phyloP scores from a whole-genome alignment of 1,140 invertebrate species.

The Cylas formicarius region DNA sequence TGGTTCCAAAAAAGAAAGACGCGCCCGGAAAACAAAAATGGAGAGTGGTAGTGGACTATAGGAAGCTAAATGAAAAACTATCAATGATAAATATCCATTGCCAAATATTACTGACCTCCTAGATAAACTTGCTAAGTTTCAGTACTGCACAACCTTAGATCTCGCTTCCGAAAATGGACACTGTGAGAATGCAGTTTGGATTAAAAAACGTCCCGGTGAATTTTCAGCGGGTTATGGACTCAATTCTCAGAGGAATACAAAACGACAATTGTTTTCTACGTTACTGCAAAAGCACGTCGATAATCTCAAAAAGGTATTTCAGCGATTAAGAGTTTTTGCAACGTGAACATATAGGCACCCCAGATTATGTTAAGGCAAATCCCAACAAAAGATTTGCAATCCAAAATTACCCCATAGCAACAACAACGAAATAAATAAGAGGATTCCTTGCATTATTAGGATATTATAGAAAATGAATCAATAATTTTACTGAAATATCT shows the following conservation, averaged over 20 bases:
- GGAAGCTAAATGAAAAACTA: conserved; percentile 18
- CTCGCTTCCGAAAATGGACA: conserved; percentile 37
- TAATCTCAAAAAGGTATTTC: conserved; percentile 33
- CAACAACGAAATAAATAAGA: conserved; percentile 33
- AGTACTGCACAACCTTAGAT: conserved; percentile 46
- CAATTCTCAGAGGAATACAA: conserved; percentile 35
- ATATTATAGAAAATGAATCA: conserved; percentile 19
- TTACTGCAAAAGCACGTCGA: conserved; percentile 15
- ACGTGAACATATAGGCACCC: conserved; percentile 39
- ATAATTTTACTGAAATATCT: conserved; percentile 13
- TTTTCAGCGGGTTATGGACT: conserved; percentile 44
- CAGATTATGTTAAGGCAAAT: conserved; percentile 39
- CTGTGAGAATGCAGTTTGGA: conserved; percentile 36
- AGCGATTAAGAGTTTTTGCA: conserved; percentile 32
- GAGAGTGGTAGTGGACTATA: conserved; percentile 37
- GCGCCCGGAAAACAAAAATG: conserved; percentile 30
- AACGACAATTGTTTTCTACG: conserved; percentile 21
- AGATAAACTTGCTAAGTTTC: conserved; percentile 31
- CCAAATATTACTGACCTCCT: conserved; percentile 13
- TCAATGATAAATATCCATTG: conserved; percentile 10
- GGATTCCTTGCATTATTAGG: conserved; percentile 29
- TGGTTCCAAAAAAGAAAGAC: conserved; percentile 31
- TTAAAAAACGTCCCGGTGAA: conserved; percentile 39
- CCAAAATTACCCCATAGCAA: conserved; percentile 29
- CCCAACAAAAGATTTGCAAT: conserved; percentile 37